Percentiles rank a stretch among this genome's conserved stretches.
Conservation (phyloP, 2,113 vertebrate genomes). For the Peromyscus californicus region DNA sequence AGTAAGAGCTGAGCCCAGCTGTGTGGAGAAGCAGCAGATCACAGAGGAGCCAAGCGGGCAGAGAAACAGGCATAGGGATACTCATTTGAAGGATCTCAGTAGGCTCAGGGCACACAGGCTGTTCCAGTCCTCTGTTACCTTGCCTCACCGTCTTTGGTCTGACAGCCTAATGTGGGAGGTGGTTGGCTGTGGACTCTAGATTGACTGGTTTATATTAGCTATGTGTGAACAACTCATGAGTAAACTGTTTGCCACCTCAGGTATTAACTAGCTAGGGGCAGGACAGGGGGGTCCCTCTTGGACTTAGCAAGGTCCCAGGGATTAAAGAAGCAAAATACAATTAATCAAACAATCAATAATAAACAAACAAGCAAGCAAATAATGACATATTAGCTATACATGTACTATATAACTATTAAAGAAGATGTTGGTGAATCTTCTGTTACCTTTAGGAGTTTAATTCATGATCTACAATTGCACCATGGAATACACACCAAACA, state of each 20-base stretch:
- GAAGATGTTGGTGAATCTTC: background rate
- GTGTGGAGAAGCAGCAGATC: background rate
- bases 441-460: background rate
- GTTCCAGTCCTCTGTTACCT: background rate
- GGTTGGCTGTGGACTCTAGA: background rate
- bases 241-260: background rate
- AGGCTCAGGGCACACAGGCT: background rate
- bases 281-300: background rate
- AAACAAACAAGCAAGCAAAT: background rate
- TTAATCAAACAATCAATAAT: background rate
- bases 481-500: background rate
- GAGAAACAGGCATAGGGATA: background rate
- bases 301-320: background rate
- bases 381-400: background rate
- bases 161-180: background rate
- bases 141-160: background rate
- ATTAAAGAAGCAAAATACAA: constrained; percentile 21
- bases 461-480: background rate
- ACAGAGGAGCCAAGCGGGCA: background rate
- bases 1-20: background rate
- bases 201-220: background rate
- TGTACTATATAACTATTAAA: background rate
- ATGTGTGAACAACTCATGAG: background rate
- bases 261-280: background rate
- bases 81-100: background rate